phyloP scores from a whole-genome alignment of 2,113 vertebrate species.

The Platysternon megacephalum region DNA sequence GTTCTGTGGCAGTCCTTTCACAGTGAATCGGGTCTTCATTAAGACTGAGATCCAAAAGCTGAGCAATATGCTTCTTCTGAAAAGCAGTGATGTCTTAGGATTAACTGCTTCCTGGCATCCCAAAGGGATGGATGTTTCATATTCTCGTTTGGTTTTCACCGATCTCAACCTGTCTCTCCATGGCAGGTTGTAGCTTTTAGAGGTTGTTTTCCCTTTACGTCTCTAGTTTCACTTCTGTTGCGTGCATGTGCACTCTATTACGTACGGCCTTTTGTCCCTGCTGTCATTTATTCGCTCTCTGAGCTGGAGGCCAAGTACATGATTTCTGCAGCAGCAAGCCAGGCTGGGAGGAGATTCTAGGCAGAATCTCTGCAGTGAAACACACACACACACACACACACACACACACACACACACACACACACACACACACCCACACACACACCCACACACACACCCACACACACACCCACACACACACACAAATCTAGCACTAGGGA shows the following conservation, averaged over 20 bases:
- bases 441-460: background rate
- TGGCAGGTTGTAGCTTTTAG: background rate
- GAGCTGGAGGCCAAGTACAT: background rate
- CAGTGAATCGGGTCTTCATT: background rate
- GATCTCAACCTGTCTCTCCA: background rate
- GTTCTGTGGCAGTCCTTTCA: background rate
- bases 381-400: background rate
- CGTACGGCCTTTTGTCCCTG: background rate
- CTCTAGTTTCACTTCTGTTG: background rate
- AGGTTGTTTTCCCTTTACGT: background rate
- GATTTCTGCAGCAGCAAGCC: background rate
- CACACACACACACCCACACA: background rate
- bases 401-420: background rate
- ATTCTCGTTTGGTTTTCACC: background rate
- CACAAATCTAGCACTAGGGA: background rate
- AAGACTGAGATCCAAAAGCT: background rate
- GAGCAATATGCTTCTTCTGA: background rate
- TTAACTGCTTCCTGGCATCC: background rate
- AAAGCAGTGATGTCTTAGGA: too few species aligned
- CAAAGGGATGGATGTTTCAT: background rate
- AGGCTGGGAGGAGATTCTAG: background rate
- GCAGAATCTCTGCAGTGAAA: background rate
- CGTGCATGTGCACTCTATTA: background rate
- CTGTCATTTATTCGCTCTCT: background rate
- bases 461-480: background rate